A percentile compares a stretch with the other conserved stretches of the same genome.
Evolutionary conservation across 64 coral and sea anemone genomes (phyloP).

Genomic region (Cladopsammia gracilis): DNA sequence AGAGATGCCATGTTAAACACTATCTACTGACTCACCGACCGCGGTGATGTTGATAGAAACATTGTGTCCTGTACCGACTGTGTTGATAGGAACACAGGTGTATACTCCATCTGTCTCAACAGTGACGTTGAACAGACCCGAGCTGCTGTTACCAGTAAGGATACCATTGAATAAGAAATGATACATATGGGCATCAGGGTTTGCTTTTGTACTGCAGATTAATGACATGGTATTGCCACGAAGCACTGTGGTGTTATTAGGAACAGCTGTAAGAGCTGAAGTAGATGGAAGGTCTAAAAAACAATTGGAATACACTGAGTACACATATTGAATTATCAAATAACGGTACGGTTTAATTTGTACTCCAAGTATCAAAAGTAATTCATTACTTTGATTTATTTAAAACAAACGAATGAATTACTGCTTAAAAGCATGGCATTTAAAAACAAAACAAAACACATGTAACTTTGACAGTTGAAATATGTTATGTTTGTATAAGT

Average conservation of each 20-base stretch:
- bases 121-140: background rate
- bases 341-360: too few species aligned
- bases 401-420: too few species aligned
- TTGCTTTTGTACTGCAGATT: background rate
- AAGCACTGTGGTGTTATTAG: background rate
- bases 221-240: background rate
- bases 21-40: background rate
- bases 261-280: background rate
- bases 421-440: too few species aligned
- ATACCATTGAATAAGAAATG: background rate
- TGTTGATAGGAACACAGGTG: background rate
- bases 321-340: too few species aligned
- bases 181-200: background rate
- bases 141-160: background rate
- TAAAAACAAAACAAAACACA: too few species aligned
- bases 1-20: background rate
- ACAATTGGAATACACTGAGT: too few species aligned
- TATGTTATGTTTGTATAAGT: too few species aligned
- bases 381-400: too few species aligned
- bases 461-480: too few species aligned
- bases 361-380: too few species aligned
- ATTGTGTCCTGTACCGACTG: background rate
- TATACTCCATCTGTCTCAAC: background rate
- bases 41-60: background rate
- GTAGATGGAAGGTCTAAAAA: too few species aligned